Base-by-base conservation (phyloP, 2,888 invertebrate genomes). In the Bellardia pandia region DNA sequence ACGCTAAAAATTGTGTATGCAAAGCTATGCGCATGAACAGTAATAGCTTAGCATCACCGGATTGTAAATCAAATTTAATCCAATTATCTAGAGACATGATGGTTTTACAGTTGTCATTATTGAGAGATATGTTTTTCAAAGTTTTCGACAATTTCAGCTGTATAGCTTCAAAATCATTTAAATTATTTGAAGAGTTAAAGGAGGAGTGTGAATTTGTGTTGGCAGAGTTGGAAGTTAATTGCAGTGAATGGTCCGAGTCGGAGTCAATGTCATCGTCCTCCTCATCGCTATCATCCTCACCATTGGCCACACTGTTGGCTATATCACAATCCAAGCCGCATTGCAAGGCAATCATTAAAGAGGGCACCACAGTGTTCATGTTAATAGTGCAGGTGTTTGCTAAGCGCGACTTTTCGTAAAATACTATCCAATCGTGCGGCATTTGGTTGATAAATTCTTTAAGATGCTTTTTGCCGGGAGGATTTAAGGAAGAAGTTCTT, bases 401-500 rank as follows among this genome's bases (percentile, higher is more conserved):
- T 0, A 95, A 94, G 64, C 96, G 95, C 0, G 96, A 96, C 93
- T 98, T 96, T 93, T 98, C 98, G 91, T 98, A 98, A 91, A 96
- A 99, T 13, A 97, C 94, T 16, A 98, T 93, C 98, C 98, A 99
- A 90, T 98, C 96, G 13, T 96, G 95, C 0, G 96, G 96, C 72
- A 97, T 88, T n/a, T 90, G 92, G 9, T 92, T 93, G 0, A 94
- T 93, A 56, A 89, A 88, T 8, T 89, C 88, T 33, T 88, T 90
- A 0, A 90, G 42, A 14, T 89, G 90, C 4, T 90, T 91, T 77
- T 88, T 88, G 4, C 91, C 90, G 0, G 90, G 90, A 13, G 90
- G 86, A 79, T 89, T 88, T 11, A 93, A 80, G 9, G 91, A 96
- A 93, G 94, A 98, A 94, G 94, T 95, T 0, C 95, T 94, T 66